Base-by-base conservation (phyloP, 2,113 vertebrate genomes). In the Menura novaehollandiae region DNA sequence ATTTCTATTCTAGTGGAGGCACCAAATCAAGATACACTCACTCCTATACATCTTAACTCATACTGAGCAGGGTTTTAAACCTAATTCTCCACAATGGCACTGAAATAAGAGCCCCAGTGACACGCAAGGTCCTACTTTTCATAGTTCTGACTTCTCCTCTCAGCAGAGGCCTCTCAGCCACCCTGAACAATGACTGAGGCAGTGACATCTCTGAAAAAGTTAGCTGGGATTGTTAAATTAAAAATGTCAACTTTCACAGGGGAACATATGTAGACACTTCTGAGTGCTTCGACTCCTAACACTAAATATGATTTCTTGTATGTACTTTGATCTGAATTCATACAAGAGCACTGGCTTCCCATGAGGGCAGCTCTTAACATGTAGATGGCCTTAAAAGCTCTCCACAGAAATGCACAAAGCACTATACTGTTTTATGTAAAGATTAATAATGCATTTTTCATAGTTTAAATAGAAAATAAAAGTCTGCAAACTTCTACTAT, bases 131-230 rank as follows among this genome's bases (percentile, higher is more conserved):
- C n/a, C 33, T 39, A 27, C 33, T 20, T 30, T 41, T 85, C 39
- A 51, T 10, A 46, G 14, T 68, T 72, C 33, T 43, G 23, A 33
- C 20, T 37, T 39, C 21, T 73, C 21, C 15, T 9, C 53, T 76
- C 24, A 64, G 75, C 30, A 88, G 30, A 10, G n/a, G n/a, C n/a
- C n/a, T n/a, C n/a, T n/a, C n/a, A n/a, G 13, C 30, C 13, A 73
- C 2, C 5, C 1, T 24, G 27, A 92, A 67, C 62, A 68, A 60
- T 0, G 0, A 44, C 2, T 9, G 60, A 79, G 44, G 30, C 30
- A 72, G 6, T 8, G 56, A 41, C 18, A 56, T 17, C 37, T 46
- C 55, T 24, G 13, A 68, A 93, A 68, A 83, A 39, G 18, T 26
- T 22, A 55, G 8, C 39, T 37, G 28, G 16, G 37, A 63, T 9